These are phyloP conservation scores for Herminia tarsipennalis DNA, from an alignment of 2,888 invertebrate genomes.

Conservation along the genomic window DNA sequence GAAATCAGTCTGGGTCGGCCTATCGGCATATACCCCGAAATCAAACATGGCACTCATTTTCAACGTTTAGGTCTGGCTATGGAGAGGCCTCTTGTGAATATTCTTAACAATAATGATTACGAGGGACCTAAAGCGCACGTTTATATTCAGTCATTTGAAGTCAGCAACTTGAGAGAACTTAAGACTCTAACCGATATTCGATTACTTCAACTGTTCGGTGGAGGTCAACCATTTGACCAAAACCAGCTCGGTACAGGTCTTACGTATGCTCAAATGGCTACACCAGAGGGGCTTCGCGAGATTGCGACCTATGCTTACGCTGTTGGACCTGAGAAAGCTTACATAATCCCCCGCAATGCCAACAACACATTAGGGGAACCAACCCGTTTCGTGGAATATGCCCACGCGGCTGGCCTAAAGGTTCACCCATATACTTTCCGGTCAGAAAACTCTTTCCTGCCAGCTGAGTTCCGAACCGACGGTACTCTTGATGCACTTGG, in stretches of 20 bases:
- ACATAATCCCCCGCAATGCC: constrained; percentile 67
- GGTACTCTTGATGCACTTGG: constrained; percentile 60
- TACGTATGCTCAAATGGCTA: constrained; percentile 73
- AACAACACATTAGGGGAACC: constrained; percentile 57
- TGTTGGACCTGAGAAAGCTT: constrained; percentile 73
- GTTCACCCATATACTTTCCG: constrained; percentile 79
- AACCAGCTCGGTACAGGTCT: constrained; percentile 54
- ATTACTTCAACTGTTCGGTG: constrained; percentile 65
- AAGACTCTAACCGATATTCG: constrained; percentile 66
- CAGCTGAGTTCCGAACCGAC: constrained; percentile 62
- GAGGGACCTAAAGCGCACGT: constrained; percentile 59
- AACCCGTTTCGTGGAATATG: constrained; percentile 67
- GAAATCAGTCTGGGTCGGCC: constrained; percentile 60
- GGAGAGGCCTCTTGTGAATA: constrained; percentile 67
- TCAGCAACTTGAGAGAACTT: constrained; percentile 70
- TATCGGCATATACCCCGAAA: constrained; percentile 76
- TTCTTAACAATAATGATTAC: constrained; percentile 70
- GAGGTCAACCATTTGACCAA: constrained; percentile 68
- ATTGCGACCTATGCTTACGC: constrained; percentile 74
- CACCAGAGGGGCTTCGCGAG: constrained; percentile 66
- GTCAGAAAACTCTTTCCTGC: constrained; percentile 70
- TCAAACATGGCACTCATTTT: constrained; percentile 74
- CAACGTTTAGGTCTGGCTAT: constrained; percentile 65
- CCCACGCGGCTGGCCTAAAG: constrained; percentile 71
- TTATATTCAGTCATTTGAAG: constrained; percentile 79